Evolutionary conservation across 2,113 vertebrate species (phyloP).

Genomic region (Rhea pennata): DNA sequence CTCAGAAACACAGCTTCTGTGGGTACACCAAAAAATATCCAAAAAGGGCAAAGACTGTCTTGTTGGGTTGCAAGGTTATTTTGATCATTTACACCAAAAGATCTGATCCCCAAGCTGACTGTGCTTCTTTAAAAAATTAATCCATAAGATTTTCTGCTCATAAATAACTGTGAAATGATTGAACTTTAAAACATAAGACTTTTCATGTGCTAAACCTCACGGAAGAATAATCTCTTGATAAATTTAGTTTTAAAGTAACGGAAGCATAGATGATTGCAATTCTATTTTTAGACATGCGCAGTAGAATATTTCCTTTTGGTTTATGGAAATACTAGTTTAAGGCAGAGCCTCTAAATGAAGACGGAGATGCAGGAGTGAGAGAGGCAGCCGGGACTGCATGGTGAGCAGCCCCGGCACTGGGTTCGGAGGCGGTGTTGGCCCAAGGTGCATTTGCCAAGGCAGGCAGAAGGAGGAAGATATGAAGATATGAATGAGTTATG

Average conservation of each 20-base stretch:
- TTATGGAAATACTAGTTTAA: not conserved
- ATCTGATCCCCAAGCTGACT: not conserved
- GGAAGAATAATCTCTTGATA: constrained; percentile 65
- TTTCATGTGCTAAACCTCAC: constrained; percentile 41
- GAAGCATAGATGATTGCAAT: constrained; percentile 58
- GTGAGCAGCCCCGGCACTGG: not conserved
- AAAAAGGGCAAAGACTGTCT: not conserved
- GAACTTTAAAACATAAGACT: constrained; percentile 54
- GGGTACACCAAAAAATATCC: not conserved
- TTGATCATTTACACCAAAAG: not conserved
- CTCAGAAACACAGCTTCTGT: not conserved
- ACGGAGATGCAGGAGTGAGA: not conserved
- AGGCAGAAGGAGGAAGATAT: not conserved
- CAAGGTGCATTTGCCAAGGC: not conserved
- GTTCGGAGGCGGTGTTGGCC: not conserved
- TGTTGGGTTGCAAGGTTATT: not conserved
- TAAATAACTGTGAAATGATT: constrained; percentile 58
- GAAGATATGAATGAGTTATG: not conserved
- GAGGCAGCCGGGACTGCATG: not conserved
- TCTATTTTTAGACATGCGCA: constrained; percentile 30
- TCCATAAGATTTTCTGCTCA: constrained; percentile 46
- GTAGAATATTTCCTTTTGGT: not conserved
- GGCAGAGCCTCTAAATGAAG: not conserved
- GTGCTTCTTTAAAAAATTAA: constrained; percentile 23
- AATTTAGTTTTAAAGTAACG: constrained; percentile 54